Evolutionary conservation across 2,888 invertebrate genomes (phyloP).

Genomic region (Lypha dubia): DNA sequence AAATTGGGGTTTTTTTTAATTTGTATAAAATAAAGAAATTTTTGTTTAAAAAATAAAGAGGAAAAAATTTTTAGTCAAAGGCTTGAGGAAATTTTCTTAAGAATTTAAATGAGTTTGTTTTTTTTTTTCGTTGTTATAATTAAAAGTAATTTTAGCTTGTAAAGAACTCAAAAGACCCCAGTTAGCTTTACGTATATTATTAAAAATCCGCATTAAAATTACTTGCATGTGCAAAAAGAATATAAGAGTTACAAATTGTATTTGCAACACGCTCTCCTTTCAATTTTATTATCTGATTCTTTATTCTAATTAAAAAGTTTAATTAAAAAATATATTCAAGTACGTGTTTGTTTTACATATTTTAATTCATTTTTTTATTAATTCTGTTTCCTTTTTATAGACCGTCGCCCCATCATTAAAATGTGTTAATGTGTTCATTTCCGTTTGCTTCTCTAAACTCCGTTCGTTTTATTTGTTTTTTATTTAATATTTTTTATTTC

Average conservation of each 20-base stretch:
- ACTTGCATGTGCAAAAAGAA: neutral
- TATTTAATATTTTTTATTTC: neutral
- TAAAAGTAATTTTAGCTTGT: neutral
- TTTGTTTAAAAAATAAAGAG: neutral
- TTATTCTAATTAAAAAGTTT: slow-evolving; percentile 19
- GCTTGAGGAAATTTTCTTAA: neutral
- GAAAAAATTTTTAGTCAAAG: neutral
- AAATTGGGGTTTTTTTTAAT: neutral
- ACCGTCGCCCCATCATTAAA: slow-evolving; percentile 37
- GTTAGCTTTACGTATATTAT: neutral
- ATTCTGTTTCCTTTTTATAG: slow-evolving; percentile 28
- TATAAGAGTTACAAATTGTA: neutral
- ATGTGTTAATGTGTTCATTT: slow-evolving; percentile 62
- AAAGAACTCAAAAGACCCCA: neutral
- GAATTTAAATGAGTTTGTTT: no score
- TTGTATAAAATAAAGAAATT: neutral
- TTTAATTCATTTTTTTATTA: slow-evolving; percentile 4
- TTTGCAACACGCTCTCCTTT: neutral
- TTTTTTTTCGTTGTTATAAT: neutral
- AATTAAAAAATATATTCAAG: slow-evolving; percentile 25
- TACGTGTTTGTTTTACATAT: slow-evolving; percentile 19
- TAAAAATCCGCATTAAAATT: neutral
- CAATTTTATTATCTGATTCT: neutral
- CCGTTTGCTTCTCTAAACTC: slow-evolving; percentile 10
- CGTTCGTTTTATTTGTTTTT: neutral